Percentiles rank a stretch among this genome's conserved stretches.
Conservation (phyloP, 2,797 vertebrate genomes). For the Leucoraja ocellata region DNA sequence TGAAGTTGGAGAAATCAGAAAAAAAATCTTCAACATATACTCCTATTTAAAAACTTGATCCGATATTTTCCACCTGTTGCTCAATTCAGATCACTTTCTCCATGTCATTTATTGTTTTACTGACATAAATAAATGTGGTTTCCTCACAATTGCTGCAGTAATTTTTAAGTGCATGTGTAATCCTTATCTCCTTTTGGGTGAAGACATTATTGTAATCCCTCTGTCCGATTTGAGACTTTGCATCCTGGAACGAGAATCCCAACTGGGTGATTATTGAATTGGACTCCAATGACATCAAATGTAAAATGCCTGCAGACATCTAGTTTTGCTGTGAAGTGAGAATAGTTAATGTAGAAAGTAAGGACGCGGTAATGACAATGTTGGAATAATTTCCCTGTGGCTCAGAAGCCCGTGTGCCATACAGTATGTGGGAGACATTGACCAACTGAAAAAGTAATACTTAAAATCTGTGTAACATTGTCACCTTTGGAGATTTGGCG, state of each 20-base stretch:
- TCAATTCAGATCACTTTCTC: not conserved
- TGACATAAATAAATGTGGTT: not conserved
- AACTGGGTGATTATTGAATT: not conserved
- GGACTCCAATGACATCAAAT: not conserved
- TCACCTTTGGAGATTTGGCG: not conserved
- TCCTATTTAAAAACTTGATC: conserved; percentile 9
- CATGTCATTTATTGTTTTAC: not conserved
- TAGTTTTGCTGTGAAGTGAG: not conserved
- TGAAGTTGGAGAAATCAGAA: not conserved
- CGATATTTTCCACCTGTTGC: not conserved
- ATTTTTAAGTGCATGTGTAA: not conserved
- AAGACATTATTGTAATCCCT: no score
- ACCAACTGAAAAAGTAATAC: not conserved
- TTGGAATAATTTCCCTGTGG: not conserved
- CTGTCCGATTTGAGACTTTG: no score
- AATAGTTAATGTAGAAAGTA: not conserved
- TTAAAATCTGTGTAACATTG: not conserved
- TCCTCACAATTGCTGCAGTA: not conserved
- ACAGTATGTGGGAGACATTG: not conserved
- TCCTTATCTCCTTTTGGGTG: no score
- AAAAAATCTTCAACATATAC: not conserved
- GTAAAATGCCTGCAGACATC: not conserved
- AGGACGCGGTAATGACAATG: not conserved
- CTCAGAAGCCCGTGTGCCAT: not conserved
- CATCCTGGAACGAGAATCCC: no score